Percentiles rank a stretch among this genome's conserved stretches.
These are phyloP conservation scores for Cosmia trapezina DNA, from an alignment of 2,888 invertebrate species.

Conservation along the genomic window DNA sequence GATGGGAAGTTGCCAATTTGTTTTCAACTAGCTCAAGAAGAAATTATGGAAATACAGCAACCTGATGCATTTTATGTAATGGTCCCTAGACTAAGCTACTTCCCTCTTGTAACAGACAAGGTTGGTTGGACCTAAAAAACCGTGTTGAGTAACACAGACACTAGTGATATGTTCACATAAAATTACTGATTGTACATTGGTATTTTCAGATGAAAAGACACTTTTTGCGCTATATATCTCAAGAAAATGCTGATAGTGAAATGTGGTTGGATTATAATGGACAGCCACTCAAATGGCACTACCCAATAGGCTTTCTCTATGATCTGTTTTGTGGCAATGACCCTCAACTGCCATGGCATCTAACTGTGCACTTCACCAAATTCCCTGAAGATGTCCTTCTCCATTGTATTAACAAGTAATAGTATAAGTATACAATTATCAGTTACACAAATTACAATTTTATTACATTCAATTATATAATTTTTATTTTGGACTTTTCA, in stretches of 20 bases:
- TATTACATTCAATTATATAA: neutral
- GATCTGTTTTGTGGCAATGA: slow-evolving; percentile 94
- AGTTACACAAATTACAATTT: neutral
- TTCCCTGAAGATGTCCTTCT: slow-evolving; percentile 98
- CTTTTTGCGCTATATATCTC: slow-evolving; percentile 95
- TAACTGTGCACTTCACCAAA: slow-evolving; percentile 98
- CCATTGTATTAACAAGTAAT: slow-evolving; percentile 95
- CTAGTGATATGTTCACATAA: neutral
- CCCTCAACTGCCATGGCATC: slow-evolving; percentile 96
- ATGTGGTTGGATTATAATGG: slow-evolving; percentile 99
- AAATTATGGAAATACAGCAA: slow-evolving; percentile 96
- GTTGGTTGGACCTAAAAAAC: slow-evolving; percentile 82
- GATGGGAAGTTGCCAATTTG: slow-evolving; percentile 98
- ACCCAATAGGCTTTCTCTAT: slow-evolving; percentile 97
- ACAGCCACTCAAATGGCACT: slow-evolving; percentile 97
- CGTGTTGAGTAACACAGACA: neutral
- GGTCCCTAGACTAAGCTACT: slow-evolving; percentile 98
- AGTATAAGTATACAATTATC: neutral
- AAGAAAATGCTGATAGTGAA: slow-evolving; percentile 95
- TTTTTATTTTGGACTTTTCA: neutral
- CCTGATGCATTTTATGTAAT: slow-evolving; percentile 98
- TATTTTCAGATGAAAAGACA: slow-evolving; percentile 94
- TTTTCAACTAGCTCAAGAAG: slow-evolving; percentile 96
- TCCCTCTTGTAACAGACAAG: slow-evolving; percentile 98
- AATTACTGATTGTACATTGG: neutral